Conservation (phyloP, 2,797 vertebrate species). For the Phaenicophaeus curvirostris region DNA sequence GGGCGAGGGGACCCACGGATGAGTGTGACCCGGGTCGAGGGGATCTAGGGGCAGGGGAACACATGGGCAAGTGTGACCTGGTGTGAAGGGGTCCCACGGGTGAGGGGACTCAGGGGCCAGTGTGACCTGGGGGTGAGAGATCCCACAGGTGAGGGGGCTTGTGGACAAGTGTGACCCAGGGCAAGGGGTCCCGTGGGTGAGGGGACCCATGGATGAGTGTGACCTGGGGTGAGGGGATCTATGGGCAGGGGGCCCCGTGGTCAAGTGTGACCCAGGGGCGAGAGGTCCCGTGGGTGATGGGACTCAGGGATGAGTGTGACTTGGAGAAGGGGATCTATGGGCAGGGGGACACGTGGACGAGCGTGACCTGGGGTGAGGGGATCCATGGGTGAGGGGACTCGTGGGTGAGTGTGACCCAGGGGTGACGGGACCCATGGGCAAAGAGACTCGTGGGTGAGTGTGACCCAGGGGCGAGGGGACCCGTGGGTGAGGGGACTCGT, state of each 20-base stretch:
- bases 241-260: background rate
- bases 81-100: background rate
- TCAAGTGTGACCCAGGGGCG: background rate
- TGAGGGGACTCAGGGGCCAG: background rate
- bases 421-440: too few species aligned
- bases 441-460: background rate
- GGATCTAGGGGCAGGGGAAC: background rate
- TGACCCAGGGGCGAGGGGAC: background rate
- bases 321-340: too few species aligned
- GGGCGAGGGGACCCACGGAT: fast-evolving
- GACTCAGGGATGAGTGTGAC: too few species aligned
- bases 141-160: too few species aligned
- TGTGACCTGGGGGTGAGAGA: background rate
- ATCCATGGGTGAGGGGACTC: too few species aligned
- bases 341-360: too few species aligned
- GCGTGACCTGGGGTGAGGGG: background rate
- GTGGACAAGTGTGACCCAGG: too few species aligned
- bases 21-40: background rate
- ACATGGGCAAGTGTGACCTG: background rate
- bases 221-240: background rate
- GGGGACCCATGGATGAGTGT: background rate
- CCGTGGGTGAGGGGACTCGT: background rate
- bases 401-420: too few species aligned
- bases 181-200: background rate
- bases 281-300: fast-evolving